Evolutionary conservation across 2,797 vertebrate species (phyloP), one percentile per base, ranked within the genome.

Genomic region (Chelon labrosus): DNA sequence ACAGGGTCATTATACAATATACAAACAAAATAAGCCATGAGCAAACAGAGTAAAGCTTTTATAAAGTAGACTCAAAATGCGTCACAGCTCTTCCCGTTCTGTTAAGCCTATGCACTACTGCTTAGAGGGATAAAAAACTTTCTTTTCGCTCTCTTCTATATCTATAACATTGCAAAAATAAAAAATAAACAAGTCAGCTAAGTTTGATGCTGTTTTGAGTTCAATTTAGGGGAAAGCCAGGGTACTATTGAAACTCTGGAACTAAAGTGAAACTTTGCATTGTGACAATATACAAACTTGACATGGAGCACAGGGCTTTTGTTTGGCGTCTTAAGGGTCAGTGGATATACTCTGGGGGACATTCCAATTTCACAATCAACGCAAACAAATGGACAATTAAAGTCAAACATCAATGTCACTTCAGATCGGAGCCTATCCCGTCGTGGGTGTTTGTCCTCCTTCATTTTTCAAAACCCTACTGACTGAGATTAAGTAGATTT

Each of bases 291-390:
- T 25, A 62, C 1, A 62, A 12, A 70, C 37, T 13, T 14, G 4
- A 44, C 19, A 10, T n/a, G 8, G 38, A 20, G 19, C 0, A 0
- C 17, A 19, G 22, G 5, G n/a, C 42, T 73, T 75, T 73, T 73
- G 27, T 59, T 41, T 37, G 49, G 16, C 2, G 35, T 46, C 20
- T 61, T 35, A 16, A 68, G 57, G 0, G 66, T 54, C 38, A 7
- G 16, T 11, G 25, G 25, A 10, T 10, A 25, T 3, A 17, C 41
- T 53, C 17, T n/a, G 1, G 6, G 10, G 4, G 2, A 59, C 38
- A 66, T 71, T 87, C 51, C 47, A 50, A 4, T 83, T 80, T 78
- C 57, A 41, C 52, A 79, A 70, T 51, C 44, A 37, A n/a, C 31
- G 57, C 54, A 70, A 76, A 78, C 55, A 52, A 54, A 68, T 7